Conservation (phyloP, 2,888 invertebrate species). For the Agrotis segetum region DNA sequence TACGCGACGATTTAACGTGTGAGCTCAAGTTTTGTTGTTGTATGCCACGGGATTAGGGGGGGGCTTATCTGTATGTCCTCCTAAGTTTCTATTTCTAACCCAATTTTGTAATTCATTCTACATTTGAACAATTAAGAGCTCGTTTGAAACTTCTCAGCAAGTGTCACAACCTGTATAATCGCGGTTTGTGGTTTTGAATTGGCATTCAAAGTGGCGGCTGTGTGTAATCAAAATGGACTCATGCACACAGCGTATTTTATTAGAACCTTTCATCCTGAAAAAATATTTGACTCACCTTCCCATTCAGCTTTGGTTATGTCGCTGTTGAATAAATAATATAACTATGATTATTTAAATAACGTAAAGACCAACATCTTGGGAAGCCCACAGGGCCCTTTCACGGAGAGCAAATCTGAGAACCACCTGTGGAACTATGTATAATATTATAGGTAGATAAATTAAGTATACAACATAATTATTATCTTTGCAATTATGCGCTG, state of each 20-base stretch:
- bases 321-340: no score
- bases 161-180: slow-evolving; percentile 17
- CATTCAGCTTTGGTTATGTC: no score
- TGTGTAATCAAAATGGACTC: no score
- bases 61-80: slow-evolving; percentile 39
- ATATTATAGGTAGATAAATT: no score
- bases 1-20: slow-evolving; percentile 50
- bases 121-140: slow-evolving; percentile 12
- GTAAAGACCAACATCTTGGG: neutral
- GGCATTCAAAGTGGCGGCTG: neutral
- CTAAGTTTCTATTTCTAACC: slow-evolving; percentile 19
- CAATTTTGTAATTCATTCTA: slow-evolving; percentile 40
- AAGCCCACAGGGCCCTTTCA: neutral
- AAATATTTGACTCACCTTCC: no score
- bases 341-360: neutral
- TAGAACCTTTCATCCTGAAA: no score
- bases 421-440: neutral
- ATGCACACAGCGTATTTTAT: no score
- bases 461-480: no score
- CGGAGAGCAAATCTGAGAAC: neutral
- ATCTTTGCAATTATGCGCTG: no score
- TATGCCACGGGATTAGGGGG: slow-evolving; percentile 23
- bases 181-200: slow-evolving; percentile 11
- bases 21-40: slow-evolving; percentile 42
- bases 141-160: neutral